These are phyloP conservation scores for Neodiprion pinetum DNA, from an alignment of 1,140 invertebrate species.

Conservation along the genomic window DNA sequence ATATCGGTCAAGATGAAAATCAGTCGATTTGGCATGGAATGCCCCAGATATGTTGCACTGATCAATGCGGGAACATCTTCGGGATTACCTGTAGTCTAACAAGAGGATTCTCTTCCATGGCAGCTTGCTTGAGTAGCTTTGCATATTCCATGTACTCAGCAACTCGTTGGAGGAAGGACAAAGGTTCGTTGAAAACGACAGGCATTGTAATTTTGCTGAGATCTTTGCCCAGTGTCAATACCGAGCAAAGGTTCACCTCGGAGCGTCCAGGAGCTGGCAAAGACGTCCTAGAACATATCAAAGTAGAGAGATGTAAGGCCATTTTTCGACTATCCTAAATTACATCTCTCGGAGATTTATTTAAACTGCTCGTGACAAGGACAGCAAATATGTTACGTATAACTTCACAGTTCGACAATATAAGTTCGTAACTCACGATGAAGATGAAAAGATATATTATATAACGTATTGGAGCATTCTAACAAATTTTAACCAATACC, in stretches of 20 bases:
- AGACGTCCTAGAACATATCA: slow-evolving; percentile 66
- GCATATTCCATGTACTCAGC: slow-evolving; percentile 96
- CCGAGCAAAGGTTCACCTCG: slow-evolving; percentile 94
- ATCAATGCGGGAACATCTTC: too few relatives aligned
- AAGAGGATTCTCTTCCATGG: slow-evolving; percentile 77
- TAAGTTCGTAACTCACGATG: neutral
- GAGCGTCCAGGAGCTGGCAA: slow-evolving; percentile 89
- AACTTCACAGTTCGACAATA: neutral
- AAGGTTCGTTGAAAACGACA: slow-evolving; percentile 95
- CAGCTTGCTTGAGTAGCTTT: slow-evolving; percentile 80
- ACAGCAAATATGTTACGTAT: slow-evolving; percentile 20
- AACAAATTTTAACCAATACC: too few relatives aligned
- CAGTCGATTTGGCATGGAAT: too few relatives aligned
- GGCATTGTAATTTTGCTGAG: slow-evolving; percentile 98
- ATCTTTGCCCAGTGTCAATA: slow-evolving; percentile 94
- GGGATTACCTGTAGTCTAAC: slow-evolving; percentile 74
- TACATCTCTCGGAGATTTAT: neutral
- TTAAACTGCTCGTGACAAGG: slow-evolving; percentile 16
- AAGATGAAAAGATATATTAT: too few relatives aligned
- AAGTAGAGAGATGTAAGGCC: slow-evolving; percentile 31
- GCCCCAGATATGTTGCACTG: too few relatives aligned
- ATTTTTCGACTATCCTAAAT: neutral
- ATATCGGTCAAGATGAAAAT: neutral
- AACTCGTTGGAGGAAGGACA: slow-evolving; percentile 94
- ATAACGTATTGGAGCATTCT: too few relatives aligned